These are phyloP conservation scores for Hylomyscus alleni DNA, from an alignment of 2,797 vertebrate species.

Conservation along the genomic window DNA sequence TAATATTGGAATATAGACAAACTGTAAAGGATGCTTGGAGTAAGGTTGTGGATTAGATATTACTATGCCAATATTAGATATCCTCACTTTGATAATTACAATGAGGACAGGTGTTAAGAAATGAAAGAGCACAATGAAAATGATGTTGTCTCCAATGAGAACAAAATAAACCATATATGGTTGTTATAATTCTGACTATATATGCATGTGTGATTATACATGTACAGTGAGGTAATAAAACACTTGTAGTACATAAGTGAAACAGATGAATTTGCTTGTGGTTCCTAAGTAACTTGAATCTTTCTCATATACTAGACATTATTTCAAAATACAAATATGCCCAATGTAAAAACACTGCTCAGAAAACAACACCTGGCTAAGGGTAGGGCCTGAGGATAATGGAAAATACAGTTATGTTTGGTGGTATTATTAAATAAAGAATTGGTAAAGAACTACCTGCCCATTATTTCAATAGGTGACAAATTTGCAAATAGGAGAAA, in stretches of 20 bases:
- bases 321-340: neutral
- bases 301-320: neutral
- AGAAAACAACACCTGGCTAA: neutral
- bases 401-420: neutral
- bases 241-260: neutral
- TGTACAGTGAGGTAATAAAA: neutral
- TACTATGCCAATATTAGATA: neutral
- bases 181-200: neutral
- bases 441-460: neutral
- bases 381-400: neutral
- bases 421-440: neutral
- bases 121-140: neutral
- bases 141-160: neutral
- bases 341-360: neutral
- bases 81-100: neutral
- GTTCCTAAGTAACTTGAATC: neutral
- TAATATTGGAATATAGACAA: neutral
- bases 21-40: neutral
- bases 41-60: neutral
- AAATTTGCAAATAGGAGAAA: neutral
- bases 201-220: neutral
- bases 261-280: neutral
- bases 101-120: neutral
- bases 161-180: neutral
- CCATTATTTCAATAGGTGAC: neutral